Evolutionary conservation across 2,888 invertebrate genomes (phyloP).

Genomic region (Drosophila neoperkinsi): DNA sequence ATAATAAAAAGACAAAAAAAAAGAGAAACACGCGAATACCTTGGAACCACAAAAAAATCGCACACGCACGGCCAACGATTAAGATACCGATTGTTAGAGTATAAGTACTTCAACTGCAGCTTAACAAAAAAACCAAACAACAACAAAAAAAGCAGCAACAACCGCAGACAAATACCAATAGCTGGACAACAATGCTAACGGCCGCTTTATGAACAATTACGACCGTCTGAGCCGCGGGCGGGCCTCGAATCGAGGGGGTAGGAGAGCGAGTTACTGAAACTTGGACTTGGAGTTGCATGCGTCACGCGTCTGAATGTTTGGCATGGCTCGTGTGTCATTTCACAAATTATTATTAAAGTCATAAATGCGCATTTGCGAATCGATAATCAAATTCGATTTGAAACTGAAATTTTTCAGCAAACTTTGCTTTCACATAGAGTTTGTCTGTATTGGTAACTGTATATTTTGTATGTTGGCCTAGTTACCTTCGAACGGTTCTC

Average conservation of each 20-base stretch:
- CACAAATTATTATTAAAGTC: constrained; percentile 58
- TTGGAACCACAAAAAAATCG: constrained; percentile 72
- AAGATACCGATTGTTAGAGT: constrained; percentile 60
- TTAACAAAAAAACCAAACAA: constrained; percentile 18
- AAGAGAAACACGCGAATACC: constrained; percentile 72
- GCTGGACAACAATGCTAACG: constrained; percentile 73
- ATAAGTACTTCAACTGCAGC: constrained; percentile 61
- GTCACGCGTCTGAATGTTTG: constrained; percentile 58
- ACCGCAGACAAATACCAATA: constrained; percentile 44
- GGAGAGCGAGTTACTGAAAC: background rate
- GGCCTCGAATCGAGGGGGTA: constrained; percentile 1
- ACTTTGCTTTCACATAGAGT: constrained; percentile 51
- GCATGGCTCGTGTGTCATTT: constrained; percentile 58
- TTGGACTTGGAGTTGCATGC: constrained; percentile 65
- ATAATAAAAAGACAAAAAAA: constrained; percentile 50
- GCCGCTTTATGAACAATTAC: constrained; percentile 81
- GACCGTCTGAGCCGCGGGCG: constrained; percentile 52
- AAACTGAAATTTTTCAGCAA: constrained; percentile 24
- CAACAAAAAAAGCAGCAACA: constrained; percentile 24
- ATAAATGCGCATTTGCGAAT: constrained; percentile 52
- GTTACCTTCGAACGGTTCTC: constrained; percentile 75
- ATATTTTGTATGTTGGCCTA: constrained; percentile 57
- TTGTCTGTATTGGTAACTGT: constrained; percentile 14
- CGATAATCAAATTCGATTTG: constrained; percentile 41
- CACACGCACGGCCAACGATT: constrained; percentile 77